Evolutionary conservation across 2,113 vertebrate species (phyloP), one percentile per base, ranked within the genome.

Genomic region (Anolis carolinensis): DNA sequence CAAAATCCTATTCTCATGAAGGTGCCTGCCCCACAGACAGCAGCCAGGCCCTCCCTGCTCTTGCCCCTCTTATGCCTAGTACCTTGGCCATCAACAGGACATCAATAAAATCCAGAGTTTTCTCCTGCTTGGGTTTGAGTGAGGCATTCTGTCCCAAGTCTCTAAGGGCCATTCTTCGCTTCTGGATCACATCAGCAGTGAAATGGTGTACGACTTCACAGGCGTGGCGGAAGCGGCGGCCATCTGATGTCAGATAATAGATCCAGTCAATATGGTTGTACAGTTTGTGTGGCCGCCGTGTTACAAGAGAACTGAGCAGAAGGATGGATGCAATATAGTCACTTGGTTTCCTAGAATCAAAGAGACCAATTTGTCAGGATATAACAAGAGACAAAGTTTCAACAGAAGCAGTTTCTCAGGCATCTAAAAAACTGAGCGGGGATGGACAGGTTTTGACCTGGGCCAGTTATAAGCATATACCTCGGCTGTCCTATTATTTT

Each of bases 41-140:
- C 23, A 52, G 18, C 27, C 48, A n/a, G 5, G 30, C 30, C 11
- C 3, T 30, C 39, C 13, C 76, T n/a, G 18, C 23, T 0, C 67
- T 34, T 62, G 32, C 21, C 25, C 16, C 11, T 25, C 48, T 59
- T 18, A 23, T 8, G 30, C 25, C 25, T 7, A 2, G 23, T 7
- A 97, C 98, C 96, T 94, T 96, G 27, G 98, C 89, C 27, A 97
- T 93, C 39, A 99, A 95, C 67, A 99, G 94, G 25, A 99, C 93
- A 50, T 99, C 98, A 0, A 99, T 97, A 90, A 99, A 98, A 84
- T 98, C 97, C 84, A 95, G 89, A 2, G 92, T 94, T 81, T 94
- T 97, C 84, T 93, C 97, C 63, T 32, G 95, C 85, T 92, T 93
- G 20, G 93, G 73, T 4, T 91, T 87, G 9, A 93, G 79, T 86